A percentile compares a stretch with the other conserved stretches of the same genome.
Evolutionary conservation across 2,888 invertebrate genomes (phyloP).

Genomic region (Leptarthrus brevirostris): DNA sequence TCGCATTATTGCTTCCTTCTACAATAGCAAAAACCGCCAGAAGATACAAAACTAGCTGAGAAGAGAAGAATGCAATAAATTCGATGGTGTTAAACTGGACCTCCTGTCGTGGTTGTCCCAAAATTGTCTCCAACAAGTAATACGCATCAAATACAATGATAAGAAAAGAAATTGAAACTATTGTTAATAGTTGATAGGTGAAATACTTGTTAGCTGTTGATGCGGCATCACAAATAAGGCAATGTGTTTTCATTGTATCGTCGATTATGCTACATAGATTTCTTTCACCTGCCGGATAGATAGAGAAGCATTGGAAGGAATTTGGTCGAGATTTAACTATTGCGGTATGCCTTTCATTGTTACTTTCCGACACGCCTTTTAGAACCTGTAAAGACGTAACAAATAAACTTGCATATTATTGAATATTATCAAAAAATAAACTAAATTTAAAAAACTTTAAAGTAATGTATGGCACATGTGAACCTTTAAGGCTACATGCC

Average conservation of each 20-base stretch:
- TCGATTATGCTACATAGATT: not conserved
- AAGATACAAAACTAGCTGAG: conserved; percentile 65
- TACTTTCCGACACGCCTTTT: not conserved
- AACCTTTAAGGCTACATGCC: too few species aligned
- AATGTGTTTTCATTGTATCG: conserved; percentile 55
- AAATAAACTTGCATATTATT: too few species aligned
- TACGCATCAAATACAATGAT: conserved; percentile 67
- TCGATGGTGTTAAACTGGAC: conserved; percentile 65
- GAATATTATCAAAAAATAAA: too few species aligned
- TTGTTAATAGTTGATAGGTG: conserved; percentile 65
- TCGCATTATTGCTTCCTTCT: conserved; percentile 65
- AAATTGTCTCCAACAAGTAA: conserved; percentile 64
- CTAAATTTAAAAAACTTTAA: too few species aligned
- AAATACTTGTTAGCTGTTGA: conserved; percentile 66
- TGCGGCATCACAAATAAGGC: conserved; percentile 65
- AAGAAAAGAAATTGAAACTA: conserved; percentile 65
- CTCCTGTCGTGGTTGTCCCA: conserved; percentile 64
- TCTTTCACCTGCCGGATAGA: not conserved
- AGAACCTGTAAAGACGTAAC: not conserved
- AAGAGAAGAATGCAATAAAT: conserved; percentile 66
- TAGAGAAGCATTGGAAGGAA: not conserved
- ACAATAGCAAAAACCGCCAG: conserved; percentile 66
- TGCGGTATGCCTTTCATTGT: conserved; percentile 3
- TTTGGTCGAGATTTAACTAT: not conserved
- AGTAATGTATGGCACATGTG: too few species aligned